Percentiles rank a stretch among this genome's conserved stretches.
Evolutionary conservation across 2,113 vertebrate species (phyloP).

Genomic region (Petroica traversi): DNA sequence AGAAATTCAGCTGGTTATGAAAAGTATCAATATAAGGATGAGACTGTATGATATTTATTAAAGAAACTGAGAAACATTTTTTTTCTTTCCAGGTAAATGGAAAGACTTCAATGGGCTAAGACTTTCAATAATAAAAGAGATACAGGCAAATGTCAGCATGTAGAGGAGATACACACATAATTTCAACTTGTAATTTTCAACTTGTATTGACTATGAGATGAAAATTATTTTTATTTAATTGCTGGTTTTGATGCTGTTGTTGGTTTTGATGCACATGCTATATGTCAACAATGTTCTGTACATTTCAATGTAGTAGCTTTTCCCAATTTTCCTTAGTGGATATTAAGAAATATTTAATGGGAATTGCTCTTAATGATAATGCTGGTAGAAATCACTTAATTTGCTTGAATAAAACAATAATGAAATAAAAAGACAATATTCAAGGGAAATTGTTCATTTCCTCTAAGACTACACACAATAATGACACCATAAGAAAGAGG

Average conservation of each 20-base stretch:
- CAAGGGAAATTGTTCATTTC: background rate
- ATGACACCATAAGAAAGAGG: background rate
- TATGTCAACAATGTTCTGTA: background rate
- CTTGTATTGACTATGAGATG: background rate
- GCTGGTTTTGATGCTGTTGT: background rate
- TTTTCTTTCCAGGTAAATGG: background rate
- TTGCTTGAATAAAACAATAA: background rate
- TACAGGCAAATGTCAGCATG: background rate
- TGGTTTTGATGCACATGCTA: background rate
- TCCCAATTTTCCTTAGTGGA: background rate
- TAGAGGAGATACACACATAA: background rate
- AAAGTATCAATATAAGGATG: background rate
- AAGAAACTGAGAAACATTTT: background rate
- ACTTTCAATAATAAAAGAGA: background rate
- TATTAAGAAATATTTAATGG: background rate
- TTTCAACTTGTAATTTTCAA: background rate
- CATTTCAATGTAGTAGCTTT: background rate
- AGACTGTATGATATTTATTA: background rate
- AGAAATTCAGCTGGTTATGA: background rate
- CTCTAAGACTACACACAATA: background rate
- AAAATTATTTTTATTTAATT: background rate
- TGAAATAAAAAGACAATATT: background rate
- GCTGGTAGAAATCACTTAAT: background rate
- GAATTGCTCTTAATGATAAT: background rate
- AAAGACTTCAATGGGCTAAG: background rate